These are phyloP conservation scores for Botia kubotai DNA, from an alignment of 2,797 vertebrate species.

Conservation along the genomic window DNA sequence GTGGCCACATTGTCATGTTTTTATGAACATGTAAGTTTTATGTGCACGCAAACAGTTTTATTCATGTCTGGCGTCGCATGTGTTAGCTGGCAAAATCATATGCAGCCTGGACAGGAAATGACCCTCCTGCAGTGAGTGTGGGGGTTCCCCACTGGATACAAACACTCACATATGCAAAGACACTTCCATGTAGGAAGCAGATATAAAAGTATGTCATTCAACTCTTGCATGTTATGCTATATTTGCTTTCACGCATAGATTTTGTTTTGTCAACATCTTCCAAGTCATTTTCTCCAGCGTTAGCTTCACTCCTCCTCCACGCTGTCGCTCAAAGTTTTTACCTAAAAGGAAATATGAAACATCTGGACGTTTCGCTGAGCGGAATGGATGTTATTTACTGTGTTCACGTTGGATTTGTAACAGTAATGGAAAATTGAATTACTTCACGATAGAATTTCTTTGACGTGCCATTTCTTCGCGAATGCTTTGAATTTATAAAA, in stretches of 20 bases:
- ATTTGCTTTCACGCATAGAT: neutral
- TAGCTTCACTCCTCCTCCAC: slow-evolving; percentile 3
- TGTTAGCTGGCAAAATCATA: slow-evolving; percentile 5
- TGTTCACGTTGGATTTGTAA: slow-evolving; percentile 9
- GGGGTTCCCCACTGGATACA: slow-evolving; percentile 5
- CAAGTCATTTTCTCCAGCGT: neutral
- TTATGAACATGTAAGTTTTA: neutral
- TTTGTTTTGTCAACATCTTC: neutral
- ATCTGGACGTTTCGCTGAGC: slow-evolving; percentile 49
- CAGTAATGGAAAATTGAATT: slow-evolving; percentile 9
- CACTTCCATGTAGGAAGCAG: neutral
- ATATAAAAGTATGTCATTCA: slow-evolving; percentile 8
- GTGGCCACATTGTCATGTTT: neutral
- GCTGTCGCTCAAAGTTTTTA: neutral
- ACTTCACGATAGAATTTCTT: slow-evolving; percentile 9
- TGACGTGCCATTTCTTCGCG: slow-evolving; percentile 48
- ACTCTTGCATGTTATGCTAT: neutral
- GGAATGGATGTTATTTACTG: slow-evolving; percentile 51
- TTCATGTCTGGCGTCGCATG: slow-evolving; percentile 1
- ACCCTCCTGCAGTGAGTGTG: neutral
- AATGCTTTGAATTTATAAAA: slow-evolving; percentile 1
- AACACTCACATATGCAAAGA: slow-evolving; percentile 13
- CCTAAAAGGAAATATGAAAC: slow-evolving; percentile 40
- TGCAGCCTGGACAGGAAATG: slow-evolving; percentile 34
- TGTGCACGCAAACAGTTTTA: slow-evolving; percentile 9